Evolutionary conservation across 2,113 vertebrate genomes (phyloP), one percentile per base, ranked within the genome.

Genomic region (Rousettus leschenaultii): DNA sequence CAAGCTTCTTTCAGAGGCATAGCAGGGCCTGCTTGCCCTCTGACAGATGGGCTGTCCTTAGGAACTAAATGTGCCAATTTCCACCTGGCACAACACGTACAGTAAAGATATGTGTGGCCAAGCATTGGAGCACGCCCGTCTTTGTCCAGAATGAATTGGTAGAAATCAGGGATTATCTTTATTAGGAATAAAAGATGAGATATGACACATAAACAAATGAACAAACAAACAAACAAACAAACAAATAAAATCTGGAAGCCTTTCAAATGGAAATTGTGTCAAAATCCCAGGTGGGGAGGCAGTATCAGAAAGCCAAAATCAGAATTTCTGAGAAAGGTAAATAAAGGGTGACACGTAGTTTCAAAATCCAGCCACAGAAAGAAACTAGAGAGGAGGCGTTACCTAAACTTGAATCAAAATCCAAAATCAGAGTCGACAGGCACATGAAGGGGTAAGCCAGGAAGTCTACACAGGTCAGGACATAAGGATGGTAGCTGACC

Each of bases 351-450:
- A 96, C 93, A 74, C 40, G 68, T 13, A 21, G 28, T 70, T 73
- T 75, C 82, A 33, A 86, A 86, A 65, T 38, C 43, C 48, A 95
- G 87, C 35, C 71, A 90, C 61, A 73, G 48, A 89, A 89, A 96
- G 95, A 79, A 70, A 68, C 30, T 6, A 19, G 59, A 97, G 59
- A 96, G 73, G 80, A 68, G 80, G 59, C 2, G 26, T 78, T 73
- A 40, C 77, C 55, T 45, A 35, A 83, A 59, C 66, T 78, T 79
- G 91, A 94, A 86, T 95, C 93, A 86, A 91, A 95, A 86, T 84
- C 78, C 51, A 40, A 94, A 83, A 73, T 78, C 75, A 43, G 83
- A 91, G 95, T 96, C 96, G 96, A 66, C 53, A 16, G 38, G 30
- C 43, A 21, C 40, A n/a, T 16, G 74, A 35, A 86, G 33, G 30